Conservation (phyloP, 1,140 invertebrate genomes). For the Drosophila jambulina region DNA sequence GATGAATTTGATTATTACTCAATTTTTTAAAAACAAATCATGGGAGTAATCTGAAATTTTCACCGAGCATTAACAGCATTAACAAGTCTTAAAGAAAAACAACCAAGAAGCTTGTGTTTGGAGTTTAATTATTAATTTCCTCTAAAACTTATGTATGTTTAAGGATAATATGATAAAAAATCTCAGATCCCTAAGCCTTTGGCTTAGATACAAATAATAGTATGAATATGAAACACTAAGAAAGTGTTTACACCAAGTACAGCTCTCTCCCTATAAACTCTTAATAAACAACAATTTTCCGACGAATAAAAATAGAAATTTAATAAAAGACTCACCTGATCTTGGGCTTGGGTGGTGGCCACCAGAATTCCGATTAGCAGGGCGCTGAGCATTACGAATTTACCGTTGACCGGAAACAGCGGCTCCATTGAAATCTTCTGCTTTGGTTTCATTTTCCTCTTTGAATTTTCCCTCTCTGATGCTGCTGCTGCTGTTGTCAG, state of each 20-base stretch:
- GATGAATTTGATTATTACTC: neutral
- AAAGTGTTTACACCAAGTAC: neutral
- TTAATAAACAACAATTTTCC: neutral
- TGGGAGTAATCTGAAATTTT: neutral
- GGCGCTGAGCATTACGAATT: conserved; percentile 52
- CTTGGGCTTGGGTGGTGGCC: conserved; percentile 71
- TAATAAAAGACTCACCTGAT: conserved; percentile 57
- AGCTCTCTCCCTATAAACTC: neutral
- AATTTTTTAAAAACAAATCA: neutral
- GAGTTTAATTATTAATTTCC: too few relatives aligned
- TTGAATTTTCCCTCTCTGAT: conserved; percentile 19
- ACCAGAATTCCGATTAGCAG: conserved; percentile 61
- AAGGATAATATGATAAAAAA: too few relatives aligned
- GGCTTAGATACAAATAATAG: too few relatives aligned
- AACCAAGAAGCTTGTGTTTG: too few relatives aligned
- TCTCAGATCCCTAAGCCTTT: too few relatives aligned
- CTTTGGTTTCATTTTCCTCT: conserved; percentile 70
- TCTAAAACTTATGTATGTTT: too few relatives aligned
- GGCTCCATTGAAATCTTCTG: conserved; percentile 58
- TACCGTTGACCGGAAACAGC: conserved; percentile 39
- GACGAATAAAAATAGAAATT: neutral
- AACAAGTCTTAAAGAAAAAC: too few relatives aligned
- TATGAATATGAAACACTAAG: neutral
- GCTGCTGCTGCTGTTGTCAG: conserved; percentile 30
- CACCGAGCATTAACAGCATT: neutral